phyloP scores from a whole-genome alignment of 1,140 invertebrate genomes.

The Teleopsis dalmanni region DNA sequence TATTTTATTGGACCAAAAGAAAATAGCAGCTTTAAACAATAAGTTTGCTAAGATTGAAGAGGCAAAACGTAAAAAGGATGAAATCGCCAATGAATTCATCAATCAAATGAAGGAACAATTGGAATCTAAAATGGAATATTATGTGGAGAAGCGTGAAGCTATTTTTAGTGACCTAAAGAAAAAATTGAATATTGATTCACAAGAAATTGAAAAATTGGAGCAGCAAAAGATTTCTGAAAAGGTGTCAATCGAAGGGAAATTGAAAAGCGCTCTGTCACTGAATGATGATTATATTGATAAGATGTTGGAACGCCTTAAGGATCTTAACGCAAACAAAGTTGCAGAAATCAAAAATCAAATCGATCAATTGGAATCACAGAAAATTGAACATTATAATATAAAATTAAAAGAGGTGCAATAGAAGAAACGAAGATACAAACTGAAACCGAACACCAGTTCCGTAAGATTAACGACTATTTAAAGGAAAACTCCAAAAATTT shows the following conservation, averaged over 20 bases:
- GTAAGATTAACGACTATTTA: no score
- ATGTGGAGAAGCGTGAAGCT: constrained; percentile 79
- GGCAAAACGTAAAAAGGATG: constrained; percentile 80
- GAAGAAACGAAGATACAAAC: no score
- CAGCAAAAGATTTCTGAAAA: constrained; percentile 76
- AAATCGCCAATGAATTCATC: constrained; percentile 76
- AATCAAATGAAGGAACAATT: constrained; percentile 75
- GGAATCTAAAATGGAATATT: constrained; percentile 81
- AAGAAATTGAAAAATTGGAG: constrained; percentile 76
- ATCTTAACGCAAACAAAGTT: constrained; percentile 66
- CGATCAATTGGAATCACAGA: constrained; percentile 52
- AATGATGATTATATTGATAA: constrained; percentile 80
- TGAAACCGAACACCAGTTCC: no score
- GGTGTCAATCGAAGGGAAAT: constrained; percentile 73
- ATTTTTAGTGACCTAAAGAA: constrained; percentile 79
- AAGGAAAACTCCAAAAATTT: no score
- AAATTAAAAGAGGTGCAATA: no score
- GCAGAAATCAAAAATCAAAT: constrained; percentile 60
- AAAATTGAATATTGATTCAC: constrained; percentile 73
- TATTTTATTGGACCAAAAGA: constrained; percentile 74
- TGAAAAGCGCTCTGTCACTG: constrained; percentile 72
- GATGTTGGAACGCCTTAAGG: constrained; percentile 78
- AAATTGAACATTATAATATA: no score
- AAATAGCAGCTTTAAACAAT: constrained; percentile 70
- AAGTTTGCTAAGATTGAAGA: constrained; percentile 82